These are phyloP conservation scores for Cinara cedri DNA, from an alignment of 2,888 invertebrate species.

Conservation along the genomic window DNA sequence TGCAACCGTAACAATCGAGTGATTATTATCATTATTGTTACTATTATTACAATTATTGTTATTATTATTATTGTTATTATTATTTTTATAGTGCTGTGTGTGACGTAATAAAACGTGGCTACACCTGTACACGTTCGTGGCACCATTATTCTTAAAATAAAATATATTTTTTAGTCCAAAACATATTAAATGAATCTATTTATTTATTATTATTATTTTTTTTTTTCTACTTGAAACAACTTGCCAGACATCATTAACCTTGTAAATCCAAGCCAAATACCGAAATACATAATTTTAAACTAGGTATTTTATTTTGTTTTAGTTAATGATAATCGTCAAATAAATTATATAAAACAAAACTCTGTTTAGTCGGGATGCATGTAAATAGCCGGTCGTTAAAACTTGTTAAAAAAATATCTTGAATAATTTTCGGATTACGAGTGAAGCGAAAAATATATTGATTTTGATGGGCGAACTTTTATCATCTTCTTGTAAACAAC, in stretches of 20 bases:
- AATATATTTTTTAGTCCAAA: slow-evolving; percentile 15
- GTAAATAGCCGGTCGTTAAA: no score
- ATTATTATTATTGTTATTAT: no score
- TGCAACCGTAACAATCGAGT: no score
- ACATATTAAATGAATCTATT: slow-evolving; percentile 33
- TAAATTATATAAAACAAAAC: background rate
- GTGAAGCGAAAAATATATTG: no score
- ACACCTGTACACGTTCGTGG: background rate
- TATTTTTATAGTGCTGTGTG: background rate
- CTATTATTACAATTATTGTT: no score
- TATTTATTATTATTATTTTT: no score
- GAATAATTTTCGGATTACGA: no score
- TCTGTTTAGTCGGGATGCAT: no score
- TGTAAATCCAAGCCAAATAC: slow-evolving; percentile 36
- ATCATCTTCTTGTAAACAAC: no score
- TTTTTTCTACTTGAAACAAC: background rate
- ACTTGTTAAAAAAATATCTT: no score
- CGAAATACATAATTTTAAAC: slow-evolving; percentile 33
- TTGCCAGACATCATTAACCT: slow-evolving; percentile 26
- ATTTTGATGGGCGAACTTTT: no score
- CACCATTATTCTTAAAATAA: slow-evolving; percentile 44
- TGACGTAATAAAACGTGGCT: slow-evolving; percentile 14
- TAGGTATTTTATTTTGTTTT: background rate
- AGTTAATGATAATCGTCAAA: background rate
- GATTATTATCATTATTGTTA: no score